These are phyloP conservation scores for Protonemura montana DNA, from an alignment of 2,888 invertebrate genomes.

Conservation along the genomic window DNA sequence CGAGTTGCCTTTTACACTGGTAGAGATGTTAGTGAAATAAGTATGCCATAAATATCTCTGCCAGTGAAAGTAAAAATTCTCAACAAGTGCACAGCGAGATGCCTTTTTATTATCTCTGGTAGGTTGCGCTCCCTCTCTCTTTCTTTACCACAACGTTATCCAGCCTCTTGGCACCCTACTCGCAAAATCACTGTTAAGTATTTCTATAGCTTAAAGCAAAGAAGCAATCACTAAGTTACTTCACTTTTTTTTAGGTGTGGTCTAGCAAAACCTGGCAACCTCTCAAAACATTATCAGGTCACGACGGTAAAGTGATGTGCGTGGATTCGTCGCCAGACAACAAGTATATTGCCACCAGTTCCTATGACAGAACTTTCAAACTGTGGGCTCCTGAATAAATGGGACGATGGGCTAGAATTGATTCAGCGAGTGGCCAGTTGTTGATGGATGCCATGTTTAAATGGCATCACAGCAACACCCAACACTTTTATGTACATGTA, in stretches of 20 bases:
- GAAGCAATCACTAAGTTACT: slow-evolving; percentile 45
- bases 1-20: no score
- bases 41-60: no score
- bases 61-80: no score
- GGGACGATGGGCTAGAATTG: background rate
- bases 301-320: slow-evolving; percentile 96
- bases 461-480: background rate
- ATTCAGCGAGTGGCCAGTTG: background rate
- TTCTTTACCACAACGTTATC: no score
- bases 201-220: no score
- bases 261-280: slow-evolving; percentile 97
- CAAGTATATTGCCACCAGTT: slow-evolving; percentile 90
- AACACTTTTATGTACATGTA: background rate
- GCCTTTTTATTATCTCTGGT: no score
- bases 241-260: slow-evolving; percentile 72
- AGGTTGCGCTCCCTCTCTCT: no score
- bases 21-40: no score
- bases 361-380: slow-evolving; percentile 97
- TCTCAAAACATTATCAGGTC: slow-evolving; percentile 91
- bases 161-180: no score
- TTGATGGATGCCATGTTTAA: background rate
- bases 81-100: no score
- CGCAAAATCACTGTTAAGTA: no score
- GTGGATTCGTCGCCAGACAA: slow-evolving; percentile 89
- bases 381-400: slow-evolving; percentile 84